Conservation (phyloP, 37 sponge, comb jelly and placozoan species). For the Agelas oroides region DNA sequence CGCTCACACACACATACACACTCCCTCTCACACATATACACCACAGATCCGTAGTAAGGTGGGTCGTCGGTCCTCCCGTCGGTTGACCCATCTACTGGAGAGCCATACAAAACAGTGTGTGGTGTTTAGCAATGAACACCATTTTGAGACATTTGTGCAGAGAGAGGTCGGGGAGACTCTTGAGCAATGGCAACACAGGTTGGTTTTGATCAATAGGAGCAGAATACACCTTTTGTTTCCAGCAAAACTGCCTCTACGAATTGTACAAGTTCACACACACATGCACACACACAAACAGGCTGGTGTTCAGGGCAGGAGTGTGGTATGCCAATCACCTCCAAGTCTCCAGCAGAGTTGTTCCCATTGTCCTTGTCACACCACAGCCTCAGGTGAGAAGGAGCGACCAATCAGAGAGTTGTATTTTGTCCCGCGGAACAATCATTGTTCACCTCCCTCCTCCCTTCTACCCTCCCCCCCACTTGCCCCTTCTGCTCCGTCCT, state of each 20-base stretch:
- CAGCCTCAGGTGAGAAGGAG: constrained; percentile 17
- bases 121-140: constrained; percentile 73
- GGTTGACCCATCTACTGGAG: background rate
- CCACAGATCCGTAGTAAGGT: constrained; percentile 17
- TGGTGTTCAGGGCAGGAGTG: constrained; percentile 18
- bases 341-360: background rate
- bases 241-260: too few species aligned
- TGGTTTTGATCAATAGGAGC: too few species aligned
- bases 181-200: constrained; percentile 65
- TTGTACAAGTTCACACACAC: too few species aligned
- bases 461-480: too few species aligned
- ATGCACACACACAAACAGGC: constrained; percentile 20
- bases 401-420: too few species aligned
- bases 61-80: constrained; percentile 14
- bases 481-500: too few species aligned
- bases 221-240: too few species aligned
- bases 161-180: constrained; percentile 23
- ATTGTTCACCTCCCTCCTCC: too few species aligned
- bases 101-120: constrained; percentile 34
- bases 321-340: constrained; percentile 71
- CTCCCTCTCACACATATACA: too few species aligned
- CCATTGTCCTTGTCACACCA: constrained; percentile 38
- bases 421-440: too few species aligned
- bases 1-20: too few species aligned
- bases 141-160: constrained; percentile 35